Base-by-base conservation (phyloP, 2,113 vertebrate species). In the Trogon melanurus region DNA sequence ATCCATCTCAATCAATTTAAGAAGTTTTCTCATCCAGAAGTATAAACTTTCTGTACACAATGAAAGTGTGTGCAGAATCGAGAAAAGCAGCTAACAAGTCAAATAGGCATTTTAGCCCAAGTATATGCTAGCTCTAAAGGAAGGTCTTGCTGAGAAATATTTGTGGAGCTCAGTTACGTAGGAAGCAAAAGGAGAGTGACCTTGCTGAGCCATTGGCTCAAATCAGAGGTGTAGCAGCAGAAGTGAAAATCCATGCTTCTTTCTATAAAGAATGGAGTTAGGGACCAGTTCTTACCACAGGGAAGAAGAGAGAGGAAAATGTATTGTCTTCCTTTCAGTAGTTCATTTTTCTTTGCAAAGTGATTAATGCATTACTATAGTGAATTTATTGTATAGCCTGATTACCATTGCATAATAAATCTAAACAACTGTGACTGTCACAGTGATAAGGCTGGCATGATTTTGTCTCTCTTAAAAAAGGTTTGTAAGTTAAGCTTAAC, bases 381-480 rank as follows among this genome's bases (percentile, higher is more conserved):
- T 5, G 34, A 97, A 98, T 98, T 98, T 98, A 98, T 98, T 97
- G 97, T 98, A 97, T 96, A 97, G 95, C 94, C 97, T 97, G 98
- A 98, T 98, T 98, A 98, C 94, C 97, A 97, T 94, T 98, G 97
- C 96, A 89, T 97, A 98, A 98, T 98, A 98, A 98, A 98, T 98
- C 97, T 97, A 97, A 98, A 97, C 96, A 96, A 97, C 57, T 69
- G 96, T 97, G 97, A 95, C 96, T 98, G 97, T 97, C 97, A 91
- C 50, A 91, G 97, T 86, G 83, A 96, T 97, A 97, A 97, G 97
- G 95, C 95, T 94, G 96, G 82, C 66, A 93, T 97, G 96, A 88
- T 97, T 97, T 97, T 97, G 88, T 88, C 91, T 89, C 88, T 62
- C 96, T 94, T 97, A 93, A 97, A 97, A 97, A 97, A 96, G 97